Conservation (phyloP, 2,113 vertebrate genomes). For the Perca fluviatilis region DNA sequence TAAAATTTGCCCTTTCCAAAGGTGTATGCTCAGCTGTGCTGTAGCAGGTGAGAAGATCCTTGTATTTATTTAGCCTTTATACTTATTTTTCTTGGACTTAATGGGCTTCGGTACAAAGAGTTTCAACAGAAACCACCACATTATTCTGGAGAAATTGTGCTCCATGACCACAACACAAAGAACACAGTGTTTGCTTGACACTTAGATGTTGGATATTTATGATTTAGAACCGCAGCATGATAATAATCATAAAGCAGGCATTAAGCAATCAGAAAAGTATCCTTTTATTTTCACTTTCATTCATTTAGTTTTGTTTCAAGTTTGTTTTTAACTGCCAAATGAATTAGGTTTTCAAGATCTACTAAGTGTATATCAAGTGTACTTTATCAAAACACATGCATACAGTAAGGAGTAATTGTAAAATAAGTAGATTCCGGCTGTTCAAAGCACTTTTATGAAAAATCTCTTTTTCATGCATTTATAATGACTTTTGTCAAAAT, state of each 20-base stretch:
- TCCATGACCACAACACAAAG: constrained; percentile 6
- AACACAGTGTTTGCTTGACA: constrained; percentile 1
- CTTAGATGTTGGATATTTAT: neutral
- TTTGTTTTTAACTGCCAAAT: neutral
- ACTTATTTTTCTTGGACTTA: neutral
- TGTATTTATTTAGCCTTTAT: neutral
- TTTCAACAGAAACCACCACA: constrained; percentile 22
- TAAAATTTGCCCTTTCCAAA: neutral
- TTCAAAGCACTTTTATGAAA: neutral
- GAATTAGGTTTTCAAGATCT: neutral
- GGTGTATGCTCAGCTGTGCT: neutral
- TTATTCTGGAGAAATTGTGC: neutral
- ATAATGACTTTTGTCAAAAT: neutral
- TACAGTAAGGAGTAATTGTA: neutral
- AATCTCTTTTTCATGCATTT: neutral
- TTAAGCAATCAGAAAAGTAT: neutral
- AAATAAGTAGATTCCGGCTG: neutral
- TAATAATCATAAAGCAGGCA: neutral
- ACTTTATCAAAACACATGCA: neutral
- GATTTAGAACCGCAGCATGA: neutral
- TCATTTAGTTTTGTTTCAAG: neutral
- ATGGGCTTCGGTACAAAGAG: neutral
- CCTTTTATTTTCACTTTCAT: neutral
- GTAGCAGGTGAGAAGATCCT: neutral
- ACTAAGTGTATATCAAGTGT: neutral